A percentile compares a stretch with the other conserved stretches of the same genome.
phyloP scores from a whole-genome alignment of 2,888 invertebrate species.

The Agriopis leucophaearia region DNA sequence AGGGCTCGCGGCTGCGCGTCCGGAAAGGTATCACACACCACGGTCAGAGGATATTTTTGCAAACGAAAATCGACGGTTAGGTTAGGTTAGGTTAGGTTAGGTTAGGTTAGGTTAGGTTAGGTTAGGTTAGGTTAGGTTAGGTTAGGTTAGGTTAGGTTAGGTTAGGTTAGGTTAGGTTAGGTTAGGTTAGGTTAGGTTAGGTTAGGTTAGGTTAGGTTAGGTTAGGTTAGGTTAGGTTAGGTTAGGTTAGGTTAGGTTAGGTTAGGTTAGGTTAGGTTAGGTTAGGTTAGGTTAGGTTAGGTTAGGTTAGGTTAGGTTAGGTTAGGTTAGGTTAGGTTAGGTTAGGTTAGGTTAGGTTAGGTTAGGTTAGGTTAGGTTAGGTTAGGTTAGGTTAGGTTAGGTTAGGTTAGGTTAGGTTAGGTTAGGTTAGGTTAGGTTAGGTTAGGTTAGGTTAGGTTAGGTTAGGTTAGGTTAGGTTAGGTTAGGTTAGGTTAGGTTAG shows the following conservation, averaged over 20 bases:
- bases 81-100: no score
- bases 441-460: no score
- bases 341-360: constrained; percentile 5
- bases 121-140: no score
- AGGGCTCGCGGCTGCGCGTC: no score
- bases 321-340: constrained; percentile 4
- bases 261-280: constrained; percentile 5
- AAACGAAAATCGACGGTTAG: no score
- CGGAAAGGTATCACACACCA: no score
- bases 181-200: constrained; percentile 5
- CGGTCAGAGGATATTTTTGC: no score
- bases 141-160: constrained; percentile 1
- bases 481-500: no score
- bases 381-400: constrained; percentile 5
- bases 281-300: constrained; percentile 5
- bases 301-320: constrained; percentile 5
- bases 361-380: constrained; percentile 3
- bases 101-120: constrained; percentile 21
- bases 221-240: constrained; percentile 3
- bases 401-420: constrained; percentile 3
- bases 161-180: constrained; percentile 5
- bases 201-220: constrained; percentile 5
- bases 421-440: not conserved
- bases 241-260: constrained; percentile 5
- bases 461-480: no score